Evolutionary conservation across 2,888 invertebrate genomes (phyloP).

Genomic region (Synergus gifuensis): DNA sequence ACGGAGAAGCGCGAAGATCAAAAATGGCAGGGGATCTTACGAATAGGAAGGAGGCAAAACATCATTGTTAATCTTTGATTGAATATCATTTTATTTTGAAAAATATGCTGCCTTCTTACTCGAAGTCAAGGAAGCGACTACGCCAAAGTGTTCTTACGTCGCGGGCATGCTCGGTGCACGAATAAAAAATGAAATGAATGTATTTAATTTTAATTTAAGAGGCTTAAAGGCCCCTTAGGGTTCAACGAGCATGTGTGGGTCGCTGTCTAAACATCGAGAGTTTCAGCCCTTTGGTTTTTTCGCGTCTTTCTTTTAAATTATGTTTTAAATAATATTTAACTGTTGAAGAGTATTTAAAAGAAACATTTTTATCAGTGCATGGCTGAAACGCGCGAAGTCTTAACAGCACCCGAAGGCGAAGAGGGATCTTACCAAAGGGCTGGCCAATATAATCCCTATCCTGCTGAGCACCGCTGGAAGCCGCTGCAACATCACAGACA

Average conservation of each 20-base stretch:
- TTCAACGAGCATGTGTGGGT: constrained; percentile 36
- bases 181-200: constrained; percentile 7
- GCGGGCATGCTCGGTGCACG: constrained; percentile 41
- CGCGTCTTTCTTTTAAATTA: not conserved
- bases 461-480: constrained; percentile 97
- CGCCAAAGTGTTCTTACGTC: constrained; percentile 39
- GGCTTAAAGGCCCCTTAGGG: constrained; percentile 8
- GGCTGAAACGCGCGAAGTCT: constrained; percentile 61
- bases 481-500: constrained; percentile 86
- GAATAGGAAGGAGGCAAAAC: constrained; percentile 20
- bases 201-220: not conserved
- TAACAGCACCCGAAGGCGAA: constrained; percentile 66
- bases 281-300: not conserved
- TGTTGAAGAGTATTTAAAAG: not conserved
- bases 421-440: constrained; percentile 91
- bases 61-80: not conserved
- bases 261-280: constrained; percentile 21
- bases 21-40: constrained; percentile 31
- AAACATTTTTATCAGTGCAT: not conserved
- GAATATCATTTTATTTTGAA: not conserved
- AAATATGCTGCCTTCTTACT: constrained; percentile 9
- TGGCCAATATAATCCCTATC: constrained; percentile 97
- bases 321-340: not conserved
- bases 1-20: constrained; percentile 34
- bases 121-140: constrained; percentile 32